A percentile compares a stretch with the other conserved stretches of the same genome.
Evolutionary conservation across 2,797 vertebrate genomes (phyloP).

Genomic region (Avahi laniger): DNA sequence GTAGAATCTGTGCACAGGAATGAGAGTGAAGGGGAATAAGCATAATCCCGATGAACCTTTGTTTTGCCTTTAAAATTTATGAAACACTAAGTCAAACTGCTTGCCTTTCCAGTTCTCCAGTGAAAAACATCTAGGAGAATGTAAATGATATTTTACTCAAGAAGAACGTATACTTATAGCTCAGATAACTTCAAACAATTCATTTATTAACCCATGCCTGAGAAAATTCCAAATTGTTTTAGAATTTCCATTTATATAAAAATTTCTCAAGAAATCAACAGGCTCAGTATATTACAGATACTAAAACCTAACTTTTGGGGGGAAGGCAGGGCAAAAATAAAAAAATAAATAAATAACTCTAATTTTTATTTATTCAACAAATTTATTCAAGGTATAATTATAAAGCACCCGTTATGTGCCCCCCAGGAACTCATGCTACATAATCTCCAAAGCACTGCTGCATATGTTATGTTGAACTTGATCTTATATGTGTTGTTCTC

Average conservation of each 20-base stretch:
- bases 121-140: constrained; percentile 31
- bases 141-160: neutral
- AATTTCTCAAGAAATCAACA: constrained; percentile 24
- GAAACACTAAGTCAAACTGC: neutral
- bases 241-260: constrained; percentile 44
- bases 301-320: neutral
- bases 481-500: neutral
- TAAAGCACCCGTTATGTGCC: neutral
- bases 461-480: neutral
- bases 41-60: neutral
- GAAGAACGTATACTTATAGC: neutral
- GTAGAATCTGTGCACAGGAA: neutral
- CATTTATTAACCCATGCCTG: neutral
- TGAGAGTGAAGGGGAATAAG: neutral
- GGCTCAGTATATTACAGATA: neutral
- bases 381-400: neutral
- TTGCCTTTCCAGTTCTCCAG: constrained; percentile 37
- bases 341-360: neutral
- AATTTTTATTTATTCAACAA: neutral
- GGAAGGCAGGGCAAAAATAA: too few species aligned
- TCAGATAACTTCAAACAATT: neutral
- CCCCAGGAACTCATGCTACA: neutral
- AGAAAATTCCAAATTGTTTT: neutral
- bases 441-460: neutral
- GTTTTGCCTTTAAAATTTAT: neutral